Evolutionary conservation across 2,888 invertebrate species (phyloP).

Genomic region (Campoletis raptor): DNA sequence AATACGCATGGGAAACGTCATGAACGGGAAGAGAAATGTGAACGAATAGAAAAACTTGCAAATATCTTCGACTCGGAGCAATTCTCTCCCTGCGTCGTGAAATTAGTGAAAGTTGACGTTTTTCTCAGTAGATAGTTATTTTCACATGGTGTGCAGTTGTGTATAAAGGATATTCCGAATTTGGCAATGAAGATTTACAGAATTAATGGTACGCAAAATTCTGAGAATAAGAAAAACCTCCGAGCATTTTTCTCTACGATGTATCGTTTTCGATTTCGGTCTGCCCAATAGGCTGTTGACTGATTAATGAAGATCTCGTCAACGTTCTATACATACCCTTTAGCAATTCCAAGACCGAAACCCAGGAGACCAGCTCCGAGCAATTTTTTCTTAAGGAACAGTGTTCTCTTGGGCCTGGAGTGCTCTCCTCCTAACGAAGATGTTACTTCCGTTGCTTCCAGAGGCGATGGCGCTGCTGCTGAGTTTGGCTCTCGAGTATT

Average conservation of each 20-base stretch:
- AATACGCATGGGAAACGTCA: neutral
- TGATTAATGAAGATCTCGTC: neutral
- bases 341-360: slow-evolving; percentile 80
- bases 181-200: neutral
- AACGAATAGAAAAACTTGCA: slow-evolving; percentile 13
- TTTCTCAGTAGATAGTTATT: neutral
- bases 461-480: neutral
- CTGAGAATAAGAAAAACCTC: neutral
- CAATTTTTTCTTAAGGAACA: slow-evolving; percentile 82
- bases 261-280: neutral
- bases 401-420: slow-evolving; percentile 78
- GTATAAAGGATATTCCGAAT: neutral
- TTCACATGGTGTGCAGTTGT: neutral
- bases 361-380: slow-evolving; percentile 82
- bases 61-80: neutral
- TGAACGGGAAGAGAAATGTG: slow-evolving; percentile 12
- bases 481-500: neutral
- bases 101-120: slow-evolving; percentile 1
- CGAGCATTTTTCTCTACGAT: neutral
- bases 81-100: neutral
- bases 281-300: no score
- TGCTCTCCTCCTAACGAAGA: slow-evolving; percentile 63
- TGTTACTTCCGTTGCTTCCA: slow-evolving; percentile 41
- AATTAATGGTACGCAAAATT: neutral
- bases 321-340: slow-evolving; percentile 75